Conservation (phyloP, 2,888 invertebrate species). For the Ectobius pallidus region DNA sequence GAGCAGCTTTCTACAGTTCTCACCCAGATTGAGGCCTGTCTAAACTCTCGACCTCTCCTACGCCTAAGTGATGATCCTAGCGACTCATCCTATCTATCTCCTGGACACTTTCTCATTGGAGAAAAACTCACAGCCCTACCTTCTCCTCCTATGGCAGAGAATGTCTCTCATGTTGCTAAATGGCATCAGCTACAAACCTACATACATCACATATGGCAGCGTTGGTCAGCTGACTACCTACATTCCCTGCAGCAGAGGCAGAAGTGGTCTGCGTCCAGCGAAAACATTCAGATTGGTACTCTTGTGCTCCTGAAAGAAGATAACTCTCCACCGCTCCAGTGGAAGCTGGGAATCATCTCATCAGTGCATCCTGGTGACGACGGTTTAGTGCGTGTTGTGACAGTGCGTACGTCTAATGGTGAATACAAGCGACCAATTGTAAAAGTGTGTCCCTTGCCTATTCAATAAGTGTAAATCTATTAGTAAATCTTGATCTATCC, state of each 20-base stretch:
- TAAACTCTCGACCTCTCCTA: slow-evolving; percentile 49
- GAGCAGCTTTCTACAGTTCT: slow-evolving; percentile 49
- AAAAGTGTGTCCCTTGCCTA: neutral
- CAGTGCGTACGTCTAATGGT: slow-evolving; percentile 45
- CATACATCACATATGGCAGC: slow-evolving; percentile 45
- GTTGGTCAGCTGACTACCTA: slow-evolving; percentile 47
- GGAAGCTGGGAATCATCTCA: slow-evolving; percentile 47
- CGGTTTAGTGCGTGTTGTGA: slow-evolving; percentile 46
- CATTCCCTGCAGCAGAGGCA: slow-evolving; percentile 46
- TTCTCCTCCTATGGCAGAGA: slow-evolving; percentile 42
- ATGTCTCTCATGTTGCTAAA: slow-evolving; percentile 41
- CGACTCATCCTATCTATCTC: slow-evolving; percentile 46
- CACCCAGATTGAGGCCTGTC: slow-evolving; percentile 49
- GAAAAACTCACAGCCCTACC: slow-evolving; percentile 42
- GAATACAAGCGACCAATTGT: neutral
- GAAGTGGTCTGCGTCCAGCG: slow-evolving; percentile 43
- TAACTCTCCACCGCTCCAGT: slow-evolving; percentile 47
- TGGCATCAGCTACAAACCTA: slow-evolving; percentile 47
- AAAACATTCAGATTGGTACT: slow-evolving; percentile 44
- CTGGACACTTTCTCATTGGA: slow-evolving; percentile 49
- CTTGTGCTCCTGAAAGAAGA: slow-evolving; percentile 50
- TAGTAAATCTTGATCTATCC: no score
- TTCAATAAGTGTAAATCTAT: no score
- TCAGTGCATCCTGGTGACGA: slow-evolving; percentile 48
- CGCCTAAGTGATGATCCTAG: slow-evolving; percentile 43